Evolutionary conservation across 2,797 vertebrate genomes (phyloP).

Genomic region (Pachyuromys duprasi): DNA sequence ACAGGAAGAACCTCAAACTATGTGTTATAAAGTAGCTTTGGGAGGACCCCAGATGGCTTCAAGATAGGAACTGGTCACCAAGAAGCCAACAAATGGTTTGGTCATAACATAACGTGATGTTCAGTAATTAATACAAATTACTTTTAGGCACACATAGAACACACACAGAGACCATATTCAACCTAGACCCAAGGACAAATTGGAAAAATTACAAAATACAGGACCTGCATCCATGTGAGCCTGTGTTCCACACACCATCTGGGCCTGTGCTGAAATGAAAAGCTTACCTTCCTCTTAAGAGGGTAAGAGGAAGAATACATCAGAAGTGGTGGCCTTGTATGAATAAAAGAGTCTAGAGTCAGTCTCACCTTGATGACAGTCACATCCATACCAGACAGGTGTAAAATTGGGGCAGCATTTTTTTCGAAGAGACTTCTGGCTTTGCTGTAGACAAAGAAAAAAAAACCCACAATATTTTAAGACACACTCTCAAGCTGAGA

Average conservation of each 20-base stretch:
- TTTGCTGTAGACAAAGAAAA: conserved; percentile 89
- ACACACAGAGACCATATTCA: not conserved
- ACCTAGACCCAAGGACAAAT: not conserved
- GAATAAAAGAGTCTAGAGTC: not conserved
- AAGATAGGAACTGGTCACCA: not conserved
- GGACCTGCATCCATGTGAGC: not conserved
- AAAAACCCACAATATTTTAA: conserved; percentile 22
- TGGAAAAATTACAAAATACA: too few relatives aligned
- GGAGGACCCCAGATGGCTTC: not conserved
- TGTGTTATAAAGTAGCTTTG: not conserved
- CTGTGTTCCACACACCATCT: not conserved
- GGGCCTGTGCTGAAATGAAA: conserved; percentile 43
- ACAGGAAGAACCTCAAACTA: not conserved
- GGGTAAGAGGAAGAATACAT: not conserved
- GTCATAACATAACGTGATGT: not conserved
- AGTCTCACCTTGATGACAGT: conserved; percentile 94
- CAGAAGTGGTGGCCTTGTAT: not conserved
- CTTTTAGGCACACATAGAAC: not conserved
- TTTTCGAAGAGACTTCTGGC: conserved; percentile 97
- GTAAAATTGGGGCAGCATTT: conserved; percentile 97
- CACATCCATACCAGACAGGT: conserved; percentile 96
- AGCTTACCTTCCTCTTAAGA: not conserved
- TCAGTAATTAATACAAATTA: not conserved
- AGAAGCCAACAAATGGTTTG: not conserved
- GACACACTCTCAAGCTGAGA: conserved; percentile 52